Conservation (phyloP, 2,888 invertebrate species). For the Ichneumoninae sp. region DNA sequence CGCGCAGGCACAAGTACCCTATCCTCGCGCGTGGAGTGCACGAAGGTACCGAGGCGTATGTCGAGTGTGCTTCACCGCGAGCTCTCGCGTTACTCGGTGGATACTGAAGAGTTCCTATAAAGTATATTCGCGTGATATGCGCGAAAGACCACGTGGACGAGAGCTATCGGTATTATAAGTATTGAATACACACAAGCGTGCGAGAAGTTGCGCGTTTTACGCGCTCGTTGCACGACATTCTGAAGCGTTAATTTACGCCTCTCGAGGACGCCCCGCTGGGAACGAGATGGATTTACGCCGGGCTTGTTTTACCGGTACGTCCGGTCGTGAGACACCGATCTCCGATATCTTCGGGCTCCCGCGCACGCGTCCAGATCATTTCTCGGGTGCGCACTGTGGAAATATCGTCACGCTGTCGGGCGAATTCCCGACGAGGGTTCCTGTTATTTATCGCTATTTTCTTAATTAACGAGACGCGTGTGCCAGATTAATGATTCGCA, state of each 20-base stretch:
- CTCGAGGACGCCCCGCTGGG: constrained; percentile 67
- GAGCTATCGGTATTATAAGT: not conserved
- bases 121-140: constrained; percentile 40
- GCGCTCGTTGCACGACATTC: constrained; percentile 68
- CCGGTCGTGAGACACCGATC: constrained; percentile 47
- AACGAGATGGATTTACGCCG: constrained; percentile 68
- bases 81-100: constrained; percentile 29
- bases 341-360: constrained; percentile 46
- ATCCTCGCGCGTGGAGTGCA: constrained; percentile 23
- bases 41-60: constrained; percentile 22
- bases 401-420: constrained; percentile 57
- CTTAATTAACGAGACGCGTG: constrained; percentile 8
- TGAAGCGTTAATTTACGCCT: constrained; percentile 72
- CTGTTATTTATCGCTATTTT: constrained; percentile 45
- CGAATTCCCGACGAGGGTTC: constrained; percentile 25
- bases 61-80: constrained; percentile 41
- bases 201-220: constrained; percentile 57
- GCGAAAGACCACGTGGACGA: constrained; percentile 37
- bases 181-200: constrained; percentile 35
- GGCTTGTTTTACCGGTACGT: constrained; percentile 69
- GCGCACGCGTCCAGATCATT: constrained; percentile 42
- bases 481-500: not conserved
- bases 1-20: constrained; percentile 33
- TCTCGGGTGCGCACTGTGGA: constrained; percentile 38
- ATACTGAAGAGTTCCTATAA: constrained; percentile 49